Evolutionary conservation across 2,113 vertebrate species (phyloP).

Genomic region (Hydrolagus affinis): DNA sequence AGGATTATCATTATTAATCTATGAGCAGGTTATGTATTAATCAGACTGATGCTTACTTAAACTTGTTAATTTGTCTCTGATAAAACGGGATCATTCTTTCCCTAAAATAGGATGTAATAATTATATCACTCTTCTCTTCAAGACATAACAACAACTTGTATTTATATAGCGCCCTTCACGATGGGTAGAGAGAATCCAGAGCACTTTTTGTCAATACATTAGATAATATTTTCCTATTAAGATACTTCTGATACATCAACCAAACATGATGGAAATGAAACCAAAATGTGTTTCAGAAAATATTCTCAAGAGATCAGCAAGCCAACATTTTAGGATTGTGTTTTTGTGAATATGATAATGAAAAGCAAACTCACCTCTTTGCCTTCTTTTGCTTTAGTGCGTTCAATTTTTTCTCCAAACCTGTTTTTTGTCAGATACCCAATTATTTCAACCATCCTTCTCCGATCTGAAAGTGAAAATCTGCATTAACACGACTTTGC

Average conservation of each 20-base stretch:
- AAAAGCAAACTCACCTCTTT: constrained; percentile 70
- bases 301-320: background rate
- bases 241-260: background rate
- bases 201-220: too few relatives aligned
- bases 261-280: background rate
- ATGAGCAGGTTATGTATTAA: too few relatives aligned
- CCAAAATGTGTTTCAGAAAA: background rate
- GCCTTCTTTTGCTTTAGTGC: constrained; percentile 71
- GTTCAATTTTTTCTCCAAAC: constrained; percentile 74
- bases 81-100: too few relatives aligned
- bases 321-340: background rate
- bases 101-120: too few relatives aligned
- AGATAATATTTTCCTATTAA: background rate
- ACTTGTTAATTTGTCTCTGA: too few relatives aligned
- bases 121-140: too few relatives aligned
- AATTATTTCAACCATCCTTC: constrained; percentile 88
- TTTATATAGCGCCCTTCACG: too few relatives aligned
- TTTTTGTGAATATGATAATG: background rate
- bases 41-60: too few relatives aligned
- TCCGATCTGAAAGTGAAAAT: constrained; percentile 66
- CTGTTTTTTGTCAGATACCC: constrained; percentile 85
- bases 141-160: too few relatives aligned
- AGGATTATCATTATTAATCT: too few relatives aligned
- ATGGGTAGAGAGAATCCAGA: too few relatives aligned
- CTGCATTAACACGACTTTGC: background rate